These are phyloP conservation scores for Bhutanitis thaidina DNA, from an alignment of 2,888 invertebrate species.

Conservation along the genomic window DNA sequence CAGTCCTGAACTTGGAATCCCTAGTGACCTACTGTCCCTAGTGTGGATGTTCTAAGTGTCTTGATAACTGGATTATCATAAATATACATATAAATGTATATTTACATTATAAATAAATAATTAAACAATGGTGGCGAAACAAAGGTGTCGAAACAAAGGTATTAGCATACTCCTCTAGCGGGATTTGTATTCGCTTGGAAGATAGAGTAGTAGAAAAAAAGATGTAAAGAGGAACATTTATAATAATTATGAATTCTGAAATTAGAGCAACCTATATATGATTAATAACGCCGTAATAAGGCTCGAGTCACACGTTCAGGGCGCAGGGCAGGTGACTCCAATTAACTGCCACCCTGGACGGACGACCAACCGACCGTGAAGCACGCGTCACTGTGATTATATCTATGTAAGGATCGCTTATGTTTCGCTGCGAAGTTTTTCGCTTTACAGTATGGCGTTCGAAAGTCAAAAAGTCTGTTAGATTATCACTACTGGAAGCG, in stretches of 20 bases:
- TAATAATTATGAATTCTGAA: constrained; percentile 8
- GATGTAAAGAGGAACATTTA: no score
- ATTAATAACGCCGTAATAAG: constrained; percentile 28
- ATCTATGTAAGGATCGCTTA: constrained; percentile 25
- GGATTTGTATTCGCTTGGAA: no score
- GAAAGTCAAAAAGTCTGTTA: neutral
- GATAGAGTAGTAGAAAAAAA: no score
- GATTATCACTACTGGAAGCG: neutral
- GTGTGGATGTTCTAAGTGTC: no score
- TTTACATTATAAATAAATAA: no score
- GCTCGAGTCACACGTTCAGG: constrained; percentile 48
- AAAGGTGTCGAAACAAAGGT: no score
- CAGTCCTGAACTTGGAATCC: no score
- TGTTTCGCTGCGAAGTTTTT: neutral
- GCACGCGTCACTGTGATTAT: constrained; percentile 61
- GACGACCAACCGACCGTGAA: constrained; percentile 51
- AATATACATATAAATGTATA: no score
- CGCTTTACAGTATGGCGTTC: neutral
- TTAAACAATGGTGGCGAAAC: no score
- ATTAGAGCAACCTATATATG: constrained; percentile 41
- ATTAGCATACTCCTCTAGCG: no score
- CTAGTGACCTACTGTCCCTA: no score
- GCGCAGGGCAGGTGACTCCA: constrained; percentile 75
- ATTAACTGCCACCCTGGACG: constrained; percentile 55
- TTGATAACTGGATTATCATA: no score